Conservation (phyloP, 2,797 vertebrate species). For the Catharus ustulatus region DNA sequence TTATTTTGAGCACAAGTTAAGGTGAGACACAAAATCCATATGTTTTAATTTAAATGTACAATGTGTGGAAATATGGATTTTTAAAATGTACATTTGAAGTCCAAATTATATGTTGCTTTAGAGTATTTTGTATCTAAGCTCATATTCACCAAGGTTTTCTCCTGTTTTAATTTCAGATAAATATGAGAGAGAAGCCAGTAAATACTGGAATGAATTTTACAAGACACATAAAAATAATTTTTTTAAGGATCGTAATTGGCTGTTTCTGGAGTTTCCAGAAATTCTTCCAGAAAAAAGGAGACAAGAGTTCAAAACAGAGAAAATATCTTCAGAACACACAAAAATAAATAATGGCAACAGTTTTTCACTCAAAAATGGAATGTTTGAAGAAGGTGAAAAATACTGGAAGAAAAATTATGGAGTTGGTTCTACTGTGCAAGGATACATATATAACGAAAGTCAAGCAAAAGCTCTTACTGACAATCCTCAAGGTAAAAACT, state of each 20-base stretch:
- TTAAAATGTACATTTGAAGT: not conserved
- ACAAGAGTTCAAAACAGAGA: slow-evolving; percentile 24
- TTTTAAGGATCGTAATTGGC: slow-evolving; percentile 90
- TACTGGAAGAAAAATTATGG: not conserved
- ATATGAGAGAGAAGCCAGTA: slow-evolving; percentile 85
- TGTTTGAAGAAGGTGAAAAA: slow-evolving; percentile 12
- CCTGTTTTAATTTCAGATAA: slow-evolving; percentile 77
- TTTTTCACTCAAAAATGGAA: not conserved
- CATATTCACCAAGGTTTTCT: not conserved
- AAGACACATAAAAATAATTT: slow-evolving; percentile 88
- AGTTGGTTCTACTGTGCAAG: not conserved
- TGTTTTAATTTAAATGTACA: not conserved
- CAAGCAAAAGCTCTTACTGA: not conserved
- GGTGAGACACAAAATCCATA: not conserved
- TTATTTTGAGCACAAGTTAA: not conserved
- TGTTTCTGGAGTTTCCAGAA: slow-evolving; percentile 91
- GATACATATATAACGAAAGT: not conserved
- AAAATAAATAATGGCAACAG: not conserved
- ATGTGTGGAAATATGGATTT: not conserved
- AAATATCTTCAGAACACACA: not conserved
- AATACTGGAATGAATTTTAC: slow-evolving; percentile 92
- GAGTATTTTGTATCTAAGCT: not conserved
- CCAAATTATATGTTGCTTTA: not conserved
- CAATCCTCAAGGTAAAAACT: not conserved
- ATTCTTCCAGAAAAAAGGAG: slow-evolving; percentile 79